Conservation (phyloP, 1,140 invertebrate species). For the Panonychus citri region DNA sequence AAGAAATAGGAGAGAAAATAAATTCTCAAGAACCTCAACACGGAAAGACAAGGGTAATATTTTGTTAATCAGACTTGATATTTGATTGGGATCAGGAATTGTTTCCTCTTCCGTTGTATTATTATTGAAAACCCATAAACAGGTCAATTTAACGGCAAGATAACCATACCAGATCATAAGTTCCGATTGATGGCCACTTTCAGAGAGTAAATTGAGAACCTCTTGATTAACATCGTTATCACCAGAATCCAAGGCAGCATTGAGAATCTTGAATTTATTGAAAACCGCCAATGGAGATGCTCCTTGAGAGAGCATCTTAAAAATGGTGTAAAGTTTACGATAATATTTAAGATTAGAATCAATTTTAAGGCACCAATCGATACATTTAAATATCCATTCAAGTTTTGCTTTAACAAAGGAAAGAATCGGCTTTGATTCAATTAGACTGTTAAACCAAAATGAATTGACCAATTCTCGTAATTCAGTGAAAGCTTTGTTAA, state of each 20-base stretch:
- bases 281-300: neutral
- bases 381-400: conserved; percentile 1
- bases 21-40: conserved; percentile 25
- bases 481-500: neutral
- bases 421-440: neutral
- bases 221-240: neutral
- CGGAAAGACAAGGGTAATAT: conserved; percentile 20
- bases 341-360: no score
- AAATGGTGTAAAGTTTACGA: neutral
- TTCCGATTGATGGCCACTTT: neutral
- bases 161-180: neutral
- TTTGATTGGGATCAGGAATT: neutral
- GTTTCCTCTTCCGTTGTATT: neutral
- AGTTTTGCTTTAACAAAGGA: neutral
- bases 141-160: neutral
- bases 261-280: neutral
- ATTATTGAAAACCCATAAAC: neutral
- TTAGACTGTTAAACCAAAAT: neutral
- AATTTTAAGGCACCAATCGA: neutral
- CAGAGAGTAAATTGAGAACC: neutral
- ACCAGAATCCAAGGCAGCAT: neutral
- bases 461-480: neutral
- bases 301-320: neutral
- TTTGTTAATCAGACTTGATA: conserved; percentile 13
- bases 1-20: conserved; percentile 25